Evolutionary conservation across 2,797 vertebrate genomes (phyloP), one percentile per base, ranked within the genome.

Genomic region (Cyprinella venusta): DNA sequence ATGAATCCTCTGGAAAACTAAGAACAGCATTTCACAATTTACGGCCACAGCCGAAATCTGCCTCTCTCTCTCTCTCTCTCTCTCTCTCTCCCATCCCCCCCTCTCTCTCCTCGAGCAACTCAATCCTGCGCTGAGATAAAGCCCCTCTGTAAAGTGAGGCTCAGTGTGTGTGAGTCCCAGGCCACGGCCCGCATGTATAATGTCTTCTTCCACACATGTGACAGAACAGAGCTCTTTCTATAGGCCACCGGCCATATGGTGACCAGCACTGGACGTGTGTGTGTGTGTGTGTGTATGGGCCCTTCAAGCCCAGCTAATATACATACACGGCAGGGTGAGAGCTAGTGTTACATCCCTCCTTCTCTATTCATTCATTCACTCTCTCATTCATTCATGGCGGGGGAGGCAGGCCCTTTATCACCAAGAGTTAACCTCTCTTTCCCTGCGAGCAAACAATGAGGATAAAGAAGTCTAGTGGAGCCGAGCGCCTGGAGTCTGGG

Each of bases 181-280:
- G 75, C 80, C 85, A 87, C 86, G 59, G 72, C 77, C 88, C 87
- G 87, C 90, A 88, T 92, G 90, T 92, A 88, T 91, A 91, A 89
- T 89, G 74, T 87, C 86, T 83, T 86, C 84, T 85, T 84, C 85
- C 84, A 92, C 92, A 93, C 94, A 94, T 93, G 93, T 93, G 89
- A 88, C 88, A 86, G 90, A 91, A 90, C 90, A 89, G 92, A 91
- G 84, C 90, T 80, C 79, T 68, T 88, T 92, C 93, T 93, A 93
- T 95, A 94, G 91, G 91, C 91, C 94, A 79, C 90, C 86, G 87
- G 91, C 95, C 96, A 96, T 96, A 96, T 96, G 96, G 93, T 90
- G 87, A 89, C 89, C 93, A 94, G 84, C 87, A 89, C 91, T 88
- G 87, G 91, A 92, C 84, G 91, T 91, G 12, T 42, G 42, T 45